Base-by-base conservation (phyloP, 2,113 vertebrate genomes). In the Malaclemys terrapin region DNA sequence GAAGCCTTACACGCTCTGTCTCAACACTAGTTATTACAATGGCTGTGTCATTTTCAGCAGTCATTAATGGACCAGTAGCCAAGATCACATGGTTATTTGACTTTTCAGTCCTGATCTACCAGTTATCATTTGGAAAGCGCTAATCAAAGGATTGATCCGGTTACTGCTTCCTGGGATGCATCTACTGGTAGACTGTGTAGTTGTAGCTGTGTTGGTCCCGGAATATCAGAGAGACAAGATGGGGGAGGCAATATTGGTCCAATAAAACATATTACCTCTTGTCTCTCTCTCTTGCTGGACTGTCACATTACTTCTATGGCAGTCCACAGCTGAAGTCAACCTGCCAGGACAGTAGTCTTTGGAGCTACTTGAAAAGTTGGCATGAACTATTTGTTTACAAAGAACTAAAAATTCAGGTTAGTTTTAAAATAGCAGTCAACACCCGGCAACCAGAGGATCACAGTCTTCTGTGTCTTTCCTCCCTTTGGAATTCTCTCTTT, bases 361-460 rank as follows among this genome's bases (percentile, higher is more conserved):
- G 80, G 89, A 94, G 91, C 94, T 87, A 79, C 49, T 80, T 80
- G 52, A 97, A 88, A 95, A 86, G 80, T 76, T 96, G 94, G 89
- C 87, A 91, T 2, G 1, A 52, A 16, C 11, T 81, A 69, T 89
- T 84, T 90, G 89, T 94, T 96, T 95, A 94, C 92, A 81, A 69
- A 84, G 38, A 96, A 82, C 91, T 96, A 81, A 94, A 87, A 96
- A 91, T 84, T 95, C 95, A 90, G 91, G 52, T 82, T 93, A 94
- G 84, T 93, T 93, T 94, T 85, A 94, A 96, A 97, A 97, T 56
- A 95, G 80, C 10, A 96, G 83, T 22, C 57, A 85, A 89, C 80
- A 88, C 56, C 80, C 54, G 17, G 0, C 10, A 91, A 95, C 91
- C 87, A 90, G 88, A 95, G 87, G 93, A 90, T 88, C 89, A 96